Percentiles rank a stretch among this genome's conserved stretches.
Conservation (phyloP, 2,113 vertebrate genomes). For the Trochalopteron elliotii region DNA sequence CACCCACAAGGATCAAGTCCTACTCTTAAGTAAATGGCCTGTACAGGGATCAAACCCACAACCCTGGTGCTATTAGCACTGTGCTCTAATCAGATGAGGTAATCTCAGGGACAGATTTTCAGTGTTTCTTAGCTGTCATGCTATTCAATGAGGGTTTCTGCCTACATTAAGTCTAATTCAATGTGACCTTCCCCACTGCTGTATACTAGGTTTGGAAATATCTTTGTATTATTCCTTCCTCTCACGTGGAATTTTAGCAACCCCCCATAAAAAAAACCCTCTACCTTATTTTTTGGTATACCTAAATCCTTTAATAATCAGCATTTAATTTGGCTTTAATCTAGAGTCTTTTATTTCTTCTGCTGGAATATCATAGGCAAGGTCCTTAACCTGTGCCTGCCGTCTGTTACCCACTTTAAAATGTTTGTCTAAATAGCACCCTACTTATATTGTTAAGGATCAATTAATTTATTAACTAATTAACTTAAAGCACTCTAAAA, state of each 20-base stretch:
- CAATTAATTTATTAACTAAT: neutral
- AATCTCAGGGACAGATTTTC: neutral
- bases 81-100: neutral
- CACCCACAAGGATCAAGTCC: neutral
- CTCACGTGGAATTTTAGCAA: neutral
- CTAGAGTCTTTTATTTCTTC: neutral
- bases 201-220: neutral
- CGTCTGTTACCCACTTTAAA: neutral
- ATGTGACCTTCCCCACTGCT: neutral
- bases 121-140: neutral
- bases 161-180: neutral
- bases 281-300: neutral
- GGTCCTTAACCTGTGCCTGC: neutral
- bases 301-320: neutral
- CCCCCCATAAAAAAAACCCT: neutral
- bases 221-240: neutral
- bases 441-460: constrained; percentile 1
- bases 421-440: neutral
- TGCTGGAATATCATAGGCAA: neutral
- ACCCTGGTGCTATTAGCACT: neutral
- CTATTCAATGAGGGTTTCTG: neutral
- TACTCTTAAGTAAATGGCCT: neutral
- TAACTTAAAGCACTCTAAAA: neutral
- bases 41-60: neutral
- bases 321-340: neutral